Evolutionary conservation across 2,888 invertebrate species (phyloP).

Genomic region (Mesopsocus fuscifrons): DNA sequence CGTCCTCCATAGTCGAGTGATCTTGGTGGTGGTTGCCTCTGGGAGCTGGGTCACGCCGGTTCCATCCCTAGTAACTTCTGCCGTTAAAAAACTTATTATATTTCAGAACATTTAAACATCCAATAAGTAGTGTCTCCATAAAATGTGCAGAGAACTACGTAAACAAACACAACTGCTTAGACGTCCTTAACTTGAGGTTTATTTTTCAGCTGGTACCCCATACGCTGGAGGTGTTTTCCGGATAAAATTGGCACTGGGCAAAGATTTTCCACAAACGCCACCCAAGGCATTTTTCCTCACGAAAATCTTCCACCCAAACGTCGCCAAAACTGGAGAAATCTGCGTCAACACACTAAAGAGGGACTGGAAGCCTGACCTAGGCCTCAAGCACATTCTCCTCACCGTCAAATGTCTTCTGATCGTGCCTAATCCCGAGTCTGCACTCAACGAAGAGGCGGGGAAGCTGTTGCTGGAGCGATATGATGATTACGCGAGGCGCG

Average conservation of each 20-base stretch:
- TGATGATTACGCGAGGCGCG: slow-evolving; percentile 75
- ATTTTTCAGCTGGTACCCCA: slow-evolving; percentile 61
- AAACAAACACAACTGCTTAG: too few relatives aligned
- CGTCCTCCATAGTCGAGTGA: too few relatives aligned
- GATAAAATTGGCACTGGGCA: slow-evolving; percentile 73
- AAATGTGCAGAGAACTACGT: too few relatives aligned
- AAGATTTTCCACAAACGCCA: slow-evolving; percentile 80
- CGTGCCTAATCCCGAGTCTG: slow-evolving; percentile 93
- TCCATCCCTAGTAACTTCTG: too few relatives aligned
- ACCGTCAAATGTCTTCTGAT: slow-evolving; percentile 90
- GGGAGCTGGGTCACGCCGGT: too few relatives aligned
- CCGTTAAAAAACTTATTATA: too few relatives aligned
- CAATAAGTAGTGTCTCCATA: too few relatives aligned
- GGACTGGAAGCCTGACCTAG: slow-evolving; percentile 92
- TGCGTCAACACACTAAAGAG: slow-evolving; percentile 92
- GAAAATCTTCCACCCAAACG: slow-evolving; percentile 95
- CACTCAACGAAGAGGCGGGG: slow-evolving; percentile 92
- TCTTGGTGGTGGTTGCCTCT: slow-evolving; percentile 17
- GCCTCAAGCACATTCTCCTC: slow-evolving; percentile 83
- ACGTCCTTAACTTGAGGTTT: too few relatives aligned
- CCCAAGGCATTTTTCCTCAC: slow-evolving; percentile 88
- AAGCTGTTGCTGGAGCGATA: slow-evolving; percentile 82
- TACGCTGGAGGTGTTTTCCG: slow-evolving; percentile 77
- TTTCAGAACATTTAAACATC: too few relatives aligned
- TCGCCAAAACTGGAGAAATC: slow-evolving; percentile 82